A percentile compares a stretch with the other conserved stretches of the same genome.
Evolutionary conservation across 1,140 invertebrate genomes (phyloP).

Genomic region (Anastatus disparis): DNA sequence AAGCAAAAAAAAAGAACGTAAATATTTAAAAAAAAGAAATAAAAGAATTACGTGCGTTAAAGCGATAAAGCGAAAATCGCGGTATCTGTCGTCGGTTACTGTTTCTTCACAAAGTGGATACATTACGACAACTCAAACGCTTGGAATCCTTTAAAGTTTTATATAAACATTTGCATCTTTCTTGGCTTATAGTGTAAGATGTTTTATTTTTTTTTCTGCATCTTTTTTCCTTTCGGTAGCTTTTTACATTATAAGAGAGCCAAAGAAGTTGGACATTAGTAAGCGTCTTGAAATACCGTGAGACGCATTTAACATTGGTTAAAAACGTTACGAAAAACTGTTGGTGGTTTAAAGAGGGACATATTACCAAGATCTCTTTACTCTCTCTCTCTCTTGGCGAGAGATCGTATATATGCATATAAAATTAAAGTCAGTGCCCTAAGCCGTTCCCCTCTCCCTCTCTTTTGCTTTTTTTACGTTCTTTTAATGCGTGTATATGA

Average conservation of each 20-base stretch:
- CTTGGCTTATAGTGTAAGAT: constrained; percentile 53
- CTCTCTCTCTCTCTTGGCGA: too few species aligned
- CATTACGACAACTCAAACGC: constrained; percentile 54
- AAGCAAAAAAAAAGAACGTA: constrained; percentile 15
- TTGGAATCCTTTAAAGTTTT: constrained; percentile 53
- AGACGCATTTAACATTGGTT: constrained; percentile 64
- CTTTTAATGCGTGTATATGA: constrained; percentile 4
- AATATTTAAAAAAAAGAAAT: neutral
- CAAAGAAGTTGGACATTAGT: constrained; percentile 60
- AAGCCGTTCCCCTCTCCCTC: constrained; percentile 31
- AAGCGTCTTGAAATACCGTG: constrained; percentile 60
- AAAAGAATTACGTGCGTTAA: neutral
- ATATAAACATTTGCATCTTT: constrained; percentile 53
- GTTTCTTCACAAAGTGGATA: constrained; percentile 58
- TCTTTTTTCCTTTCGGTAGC: constrained; percentile 3
- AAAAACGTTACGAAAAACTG: constrained; percentile 57
- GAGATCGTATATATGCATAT: constrained; percentile 12
- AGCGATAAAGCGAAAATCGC: neutral
- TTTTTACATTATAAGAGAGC: too few species aligned
- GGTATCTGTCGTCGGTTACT: neutral
- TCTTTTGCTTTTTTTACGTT: constrained; percentile 18
- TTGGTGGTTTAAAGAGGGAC: constrained; percentile 39
- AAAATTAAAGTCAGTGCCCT: constrained; percentile 49
- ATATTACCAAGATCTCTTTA: neutral
- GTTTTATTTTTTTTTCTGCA: constrained; percentile 35